Evolutionary conservation across 2,797 vertebrate species (phyloP).

Genomic region (Zonotrichia albicollis): DNA sequence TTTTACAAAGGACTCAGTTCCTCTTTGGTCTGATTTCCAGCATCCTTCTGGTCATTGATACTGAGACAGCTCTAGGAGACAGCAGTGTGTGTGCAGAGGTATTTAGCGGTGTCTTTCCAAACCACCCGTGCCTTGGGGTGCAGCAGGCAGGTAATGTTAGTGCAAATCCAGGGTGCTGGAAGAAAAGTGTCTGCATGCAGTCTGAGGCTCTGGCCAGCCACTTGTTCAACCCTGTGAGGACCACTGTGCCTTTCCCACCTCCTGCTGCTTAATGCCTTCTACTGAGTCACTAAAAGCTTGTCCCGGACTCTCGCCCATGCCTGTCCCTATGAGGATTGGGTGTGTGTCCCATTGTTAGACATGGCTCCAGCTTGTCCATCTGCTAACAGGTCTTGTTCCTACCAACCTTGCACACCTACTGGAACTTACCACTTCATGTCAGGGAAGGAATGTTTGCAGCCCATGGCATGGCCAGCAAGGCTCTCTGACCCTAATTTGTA

Average conservation of each 20-base stretch:
- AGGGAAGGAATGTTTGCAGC: not conserved
- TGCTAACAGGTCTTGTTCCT: not conserved
- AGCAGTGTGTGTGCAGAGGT: rapidly evolving
- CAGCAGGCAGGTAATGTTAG: not conserved
- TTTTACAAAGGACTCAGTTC: not conserved
- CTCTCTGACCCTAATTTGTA: not conserved
- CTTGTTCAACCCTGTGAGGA: not conserved
- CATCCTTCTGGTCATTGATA: rapidly evolving
- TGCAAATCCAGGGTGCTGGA: not conserved
- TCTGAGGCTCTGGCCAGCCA: not conserved
- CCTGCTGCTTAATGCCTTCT: not conserved
- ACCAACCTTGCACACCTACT: not conserved
- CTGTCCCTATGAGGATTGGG: not conserved
- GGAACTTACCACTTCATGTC: not conserved
- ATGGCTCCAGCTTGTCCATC: too few species aligned
- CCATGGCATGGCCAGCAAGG: not conserved
- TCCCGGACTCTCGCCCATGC: not conserved
- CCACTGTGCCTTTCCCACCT: not conserved
- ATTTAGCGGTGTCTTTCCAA: not conserved
- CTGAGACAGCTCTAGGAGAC: not conserved
- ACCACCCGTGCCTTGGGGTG: not conserved
- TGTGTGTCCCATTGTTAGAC: not conserved
- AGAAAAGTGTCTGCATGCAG: not conserved
- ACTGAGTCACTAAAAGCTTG: not conserved
- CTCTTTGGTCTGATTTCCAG: not conserved